Base-by-base conservation (phyloP, 2,888 invertebrate species). In the Bellardia pandia region DNA sequence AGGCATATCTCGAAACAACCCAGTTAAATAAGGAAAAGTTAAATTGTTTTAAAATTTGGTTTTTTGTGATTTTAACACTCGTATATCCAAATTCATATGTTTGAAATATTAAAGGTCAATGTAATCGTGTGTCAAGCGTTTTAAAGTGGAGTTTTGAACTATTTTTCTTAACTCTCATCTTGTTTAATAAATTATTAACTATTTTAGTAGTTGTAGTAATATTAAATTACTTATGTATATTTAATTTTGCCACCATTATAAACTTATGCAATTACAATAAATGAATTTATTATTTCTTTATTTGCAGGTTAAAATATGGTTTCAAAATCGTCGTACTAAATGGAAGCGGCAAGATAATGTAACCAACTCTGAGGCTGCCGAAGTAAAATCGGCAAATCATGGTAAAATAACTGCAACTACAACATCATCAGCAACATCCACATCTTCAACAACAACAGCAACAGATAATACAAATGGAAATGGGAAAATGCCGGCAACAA, bases 321-420 rank as follows among this genome's bases (percentile, higher is more conserved):
- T 94, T 90, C 93, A 94, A 91, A 94, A 94, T 89, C 93, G 93
- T 33, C 92, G 93, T 81, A 93, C 93, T 85, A 93, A 93, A 89
- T 93, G 98, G 93, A 98, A 98, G 94, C 98, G 98, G 93, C 98
- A 98, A 93, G 98, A 98, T 94, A 98, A 98, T 94, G 96, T 98
- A 79, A 96, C 96, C 86, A 98, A 97, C 92, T 96, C 97, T 23
- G 98, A 98, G 93, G 97, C 97, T 2, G 97, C 97, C 0, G 98
- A 92, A 60, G 90, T 92, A 76, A 92, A 92, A 79, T 90, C 91
- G 6, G 80, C 91, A 64, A 91, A 86, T 62, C 74, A 88, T 75
- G 80, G 86, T 14, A 88, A 88, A 82, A 11, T 75, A 80, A 48
- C 86, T 72, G 9, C 88, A 75, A 9, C 88, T 40, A 53, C 77